Base-by-base conservation (phyloP, 2,113 vertebrate species). In the Xerus inauris region DNA sequence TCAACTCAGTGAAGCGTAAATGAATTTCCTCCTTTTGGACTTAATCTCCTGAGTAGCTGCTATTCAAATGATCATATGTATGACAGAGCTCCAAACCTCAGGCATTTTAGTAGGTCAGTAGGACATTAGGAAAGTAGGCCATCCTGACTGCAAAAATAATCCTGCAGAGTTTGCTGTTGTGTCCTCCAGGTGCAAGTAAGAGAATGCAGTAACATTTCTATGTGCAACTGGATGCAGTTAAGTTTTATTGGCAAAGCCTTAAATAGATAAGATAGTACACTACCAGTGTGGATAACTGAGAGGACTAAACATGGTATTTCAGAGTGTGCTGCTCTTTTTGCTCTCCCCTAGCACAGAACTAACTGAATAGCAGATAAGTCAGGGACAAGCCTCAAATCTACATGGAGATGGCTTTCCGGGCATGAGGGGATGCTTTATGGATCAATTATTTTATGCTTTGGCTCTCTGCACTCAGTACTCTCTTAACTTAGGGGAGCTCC, bases 21-120 rank as follows among this genome's bases (percentile, higher is more conserved):
- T 5, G 2, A 64, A 8, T 64, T 94, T 97, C 87, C 76, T 84
- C 40, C 69, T 94, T 35, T 82, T 32, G 32, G 32, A 5, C 17
- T 72, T 88, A 92, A 84, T 84, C 32, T 62, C 38, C 49, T 8
- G 22, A 82, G 42, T n/a, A 54, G 67, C 76, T 77, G 4, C 81
- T 89, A 64, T 83, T 90, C 65, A 40, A n/a, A 20, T 51, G 65
- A 95, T 95, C 22, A 0, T 42, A n/a, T 94, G 57, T 42, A n/a
- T 94, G 57, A 92, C 85, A 80, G n/a, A 10, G 19, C 42, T 47
- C 40, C 75, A 32, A 80, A 71, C 17, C 51, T 83, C 28, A 65
- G 28, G 47, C 8, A 54, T 45, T 94, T 94, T 67, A 96, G 71
- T 85, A 92, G 96, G 95, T 87, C 89, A 97, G 54, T 95, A 87